Base-by-base conservation (phyloP, 2,888 invertebrate genomes). In the Caenorhabditis macrosperma region DNA sequence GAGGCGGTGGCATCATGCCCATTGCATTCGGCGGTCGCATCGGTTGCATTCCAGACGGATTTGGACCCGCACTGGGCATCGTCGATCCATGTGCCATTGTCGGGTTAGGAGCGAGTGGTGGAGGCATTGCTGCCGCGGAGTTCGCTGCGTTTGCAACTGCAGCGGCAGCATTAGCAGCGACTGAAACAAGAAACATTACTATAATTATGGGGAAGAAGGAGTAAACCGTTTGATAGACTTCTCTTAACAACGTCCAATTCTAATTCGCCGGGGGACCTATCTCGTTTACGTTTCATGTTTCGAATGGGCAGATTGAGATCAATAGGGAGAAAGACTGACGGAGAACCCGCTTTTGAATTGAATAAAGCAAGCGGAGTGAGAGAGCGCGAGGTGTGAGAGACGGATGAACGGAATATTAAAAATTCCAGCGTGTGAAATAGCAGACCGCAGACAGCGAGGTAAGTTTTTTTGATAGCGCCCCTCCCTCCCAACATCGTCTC, bases 101-200 rank as follows among this genome's bases (percentile, higher is more conserved):
- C 33, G 5, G 46, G 46, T 46, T 38, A 10, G 46, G n/a, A 24
- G 4, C n/a, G 17, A 26, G 12, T 24, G 17, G 15, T 12, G 48
- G n/a, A n/a, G n/a, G 46, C 46, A 60, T 60, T n/a, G 17, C 35
- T 15, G 22, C 9, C 1, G 52, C 10, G 22, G 33, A 20, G n/a
- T 33, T 22, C 1, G 52, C 22, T 24, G 12, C 10, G 0, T 64
- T 52, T 15, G 46, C 24, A 10, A 48, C 26, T 7, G 44, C 46
- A 28, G 46, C 66, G 3, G 78, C 72, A 24, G 72, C 67, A 17
- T 48, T 59, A 4, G 64, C 54, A 24, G 64, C 57, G 44, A 35
- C 64, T 5, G 44, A 35, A 50, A 44, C 60, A 15, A 52, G 48
- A 67, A 55, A 17, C 10, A 41, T 30, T 38, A 44, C 20, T 17